These are phyloP conservation scores for Molossus molossus DNA, from an alignment of 2,797 vertebrate species.

Conservation along the genomic window DNA sequence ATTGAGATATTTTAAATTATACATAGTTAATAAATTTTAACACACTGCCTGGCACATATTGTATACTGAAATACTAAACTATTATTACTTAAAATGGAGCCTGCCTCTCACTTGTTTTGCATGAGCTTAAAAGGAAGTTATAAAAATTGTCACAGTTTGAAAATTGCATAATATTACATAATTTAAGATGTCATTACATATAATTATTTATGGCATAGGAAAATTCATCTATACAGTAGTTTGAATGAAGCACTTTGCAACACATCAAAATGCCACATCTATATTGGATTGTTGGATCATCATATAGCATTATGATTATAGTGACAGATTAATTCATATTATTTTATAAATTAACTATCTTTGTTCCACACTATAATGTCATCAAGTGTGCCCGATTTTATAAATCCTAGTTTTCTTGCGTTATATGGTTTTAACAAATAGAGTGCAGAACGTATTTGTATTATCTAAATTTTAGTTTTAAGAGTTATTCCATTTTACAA, in stretches of 20 bases:
- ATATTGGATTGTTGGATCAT: neutral
- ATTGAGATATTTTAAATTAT: neutral
- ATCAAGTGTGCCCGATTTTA: neutral
- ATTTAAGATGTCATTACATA: constrained; percentile 3
- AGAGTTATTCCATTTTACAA: constrained; percentile 29
- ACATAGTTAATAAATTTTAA: neutral
- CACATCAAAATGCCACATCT: neutral
- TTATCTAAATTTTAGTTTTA: constrained; percentile 11
- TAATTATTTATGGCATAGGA: neutral
- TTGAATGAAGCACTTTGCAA: neutral
- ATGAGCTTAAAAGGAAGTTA: neutral
- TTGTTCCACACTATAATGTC: neutral
- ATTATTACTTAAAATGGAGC: neutral
- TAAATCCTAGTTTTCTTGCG: constrained; percentile 5
- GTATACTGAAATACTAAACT: neutral
- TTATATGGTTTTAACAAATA: neutral
- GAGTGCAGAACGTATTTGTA: neutral
- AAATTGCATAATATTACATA: neutral
- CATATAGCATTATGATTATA: neutral
- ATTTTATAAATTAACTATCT: constrained; percentile 19
- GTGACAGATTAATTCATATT: neutral
- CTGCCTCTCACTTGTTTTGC: neutral
- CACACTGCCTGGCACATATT: neutral
- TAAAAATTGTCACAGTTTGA: neutral
- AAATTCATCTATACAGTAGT: neutral